Conservation (phyloP, 2,113 vertebrate genomes). For the Mionectes macconnelli region DNA sequence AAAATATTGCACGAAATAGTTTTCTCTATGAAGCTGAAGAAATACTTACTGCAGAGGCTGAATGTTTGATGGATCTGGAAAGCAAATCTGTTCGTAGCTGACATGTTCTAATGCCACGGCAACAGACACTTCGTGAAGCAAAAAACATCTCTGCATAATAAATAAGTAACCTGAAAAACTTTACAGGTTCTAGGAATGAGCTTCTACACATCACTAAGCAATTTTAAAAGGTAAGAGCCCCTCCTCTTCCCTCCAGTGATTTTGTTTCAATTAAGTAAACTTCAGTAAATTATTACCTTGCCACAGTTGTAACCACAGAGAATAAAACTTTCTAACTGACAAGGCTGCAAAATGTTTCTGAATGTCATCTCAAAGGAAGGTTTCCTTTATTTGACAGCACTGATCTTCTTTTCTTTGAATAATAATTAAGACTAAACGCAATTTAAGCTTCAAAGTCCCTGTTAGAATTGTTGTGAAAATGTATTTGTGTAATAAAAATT, state of each 20-base stretch:
- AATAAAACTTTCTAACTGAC: neutral
- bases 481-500: neutral
- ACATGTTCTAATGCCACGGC: slow-evolving; percentile 34
- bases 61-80: slow-evolving; percentile 51
- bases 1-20: neutral
- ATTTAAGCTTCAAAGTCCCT: neutral
- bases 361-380: neutral
- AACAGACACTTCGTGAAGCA: slow-evolving; percentile 55
- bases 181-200: neutral
- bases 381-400: neutral
- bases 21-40: neutral
- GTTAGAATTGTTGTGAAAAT: neutral
- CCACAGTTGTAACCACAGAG: neutral
- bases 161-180: slow-evolving; percentile 24
- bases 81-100: slow-evolving; percentile 58
- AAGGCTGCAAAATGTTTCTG: neutral
- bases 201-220: neutral
- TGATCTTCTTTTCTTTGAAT: neutral
- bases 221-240: neutral
- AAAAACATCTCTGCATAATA: slow-evolving; percentile 74
- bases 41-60: slow-evolving; percentile 75
- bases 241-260: neutral
- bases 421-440: neutral
- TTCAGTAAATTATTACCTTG: neutral
- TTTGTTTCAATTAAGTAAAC: neutral